Conservation (phyloP, 2,113 vertebrate genomes). For the Cercocebus atys region DNA sequence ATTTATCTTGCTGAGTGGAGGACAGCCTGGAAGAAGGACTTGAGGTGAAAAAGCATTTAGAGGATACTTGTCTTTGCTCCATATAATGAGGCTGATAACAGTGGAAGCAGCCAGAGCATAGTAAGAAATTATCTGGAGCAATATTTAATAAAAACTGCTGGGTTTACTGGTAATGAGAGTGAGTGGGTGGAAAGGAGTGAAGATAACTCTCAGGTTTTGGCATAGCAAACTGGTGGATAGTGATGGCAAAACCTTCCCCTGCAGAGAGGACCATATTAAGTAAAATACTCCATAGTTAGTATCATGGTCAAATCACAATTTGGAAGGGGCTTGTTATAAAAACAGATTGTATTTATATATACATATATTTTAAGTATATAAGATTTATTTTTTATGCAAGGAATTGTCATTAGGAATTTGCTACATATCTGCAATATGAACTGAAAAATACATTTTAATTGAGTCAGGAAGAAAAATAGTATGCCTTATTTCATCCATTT, state of each 20-base stretch:
- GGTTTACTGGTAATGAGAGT: not conserved
- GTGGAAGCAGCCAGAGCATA: not conserved
- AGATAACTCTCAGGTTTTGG: not conserved
- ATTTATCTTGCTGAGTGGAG: not conserved
- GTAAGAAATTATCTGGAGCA: not conserved
- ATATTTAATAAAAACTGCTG: not conserved
- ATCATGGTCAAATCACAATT: not conserved
- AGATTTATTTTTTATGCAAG: not conserved
- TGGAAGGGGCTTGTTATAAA: not conserved
- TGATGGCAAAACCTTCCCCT: not conserved
- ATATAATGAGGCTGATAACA: not conserved
- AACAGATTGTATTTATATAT: not conserved
- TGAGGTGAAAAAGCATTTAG: not conserved
- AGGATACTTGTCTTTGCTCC: not conserved
- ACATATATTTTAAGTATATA: not conserved
- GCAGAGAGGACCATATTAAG: not conserved
- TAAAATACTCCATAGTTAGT: not conserved
- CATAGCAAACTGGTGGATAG: not conserved
- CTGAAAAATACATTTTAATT: not conserved
- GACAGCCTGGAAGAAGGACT: not conserved
- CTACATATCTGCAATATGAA: not conserved
- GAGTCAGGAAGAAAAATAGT: not conserved
- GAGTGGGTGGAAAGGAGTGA: not conserved
- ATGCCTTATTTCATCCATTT: not conserved
- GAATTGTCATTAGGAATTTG: not conserved